Conservation (phyloP, 2,888 invertebrate species). For the Hyalella azteca region DNA sequence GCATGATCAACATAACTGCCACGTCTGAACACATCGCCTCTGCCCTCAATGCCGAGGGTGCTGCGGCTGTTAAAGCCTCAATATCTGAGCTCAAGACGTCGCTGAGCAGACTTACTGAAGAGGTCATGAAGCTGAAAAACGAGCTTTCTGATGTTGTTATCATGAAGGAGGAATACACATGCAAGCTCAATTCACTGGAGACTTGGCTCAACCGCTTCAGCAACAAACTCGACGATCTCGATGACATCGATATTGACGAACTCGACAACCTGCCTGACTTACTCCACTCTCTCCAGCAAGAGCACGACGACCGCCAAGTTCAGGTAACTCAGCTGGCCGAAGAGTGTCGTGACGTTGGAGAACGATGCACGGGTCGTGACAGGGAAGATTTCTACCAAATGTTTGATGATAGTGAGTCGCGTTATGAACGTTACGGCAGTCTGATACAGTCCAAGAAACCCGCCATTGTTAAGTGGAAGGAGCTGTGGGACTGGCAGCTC, state of each 20-base stretch:
- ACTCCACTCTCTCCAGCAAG: constrained; percentile 80
- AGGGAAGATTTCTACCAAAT: constrained; percentile 54
- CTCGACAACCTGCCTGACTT: constrained; percentile 79
- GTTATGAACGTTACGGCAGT: constrained; percentile 54
- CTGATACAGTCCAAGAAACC: constrained; percentile 52
- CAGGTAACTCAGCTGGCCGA: constrained; percentile 66
- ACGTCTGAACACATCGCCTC: constrained; percentile 80
- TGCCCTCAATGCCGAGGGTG: constrained; percentile 79
- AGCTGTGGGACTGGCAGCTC: constrained; percentile 58
- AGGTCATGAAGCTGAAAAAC: constrained; percentile 77
- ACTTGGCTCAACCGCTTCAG: constrained; percentile 80
- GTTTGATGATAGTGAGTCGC: constrained; percentile 55
- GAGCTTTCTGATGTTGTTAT: constrained; percentile 78
- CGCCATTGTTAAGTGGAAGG: constrained; percentile 56
- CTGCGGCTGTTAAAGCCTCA: constrained; percentile 73
- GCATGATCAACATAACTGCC: constrained; percentile 79
- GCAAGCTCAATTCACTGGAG: constrained; percentile 77
- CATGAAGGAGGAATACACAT: constrained; percentile 78
- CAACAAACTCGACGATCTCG: constrained; percentile 76
- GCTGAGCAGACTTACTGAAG: constrained; percentile 77
- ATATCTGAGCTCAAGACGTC: constrained; percentile 77
- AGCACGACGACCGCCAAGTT: constrained; percentile 82
- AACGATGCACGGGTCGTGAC: constrained; percentile 57
- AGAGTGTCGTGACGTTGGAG: constrained; percentile 58
- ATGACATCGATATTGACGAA: constrained; percentile 80